phyloP scores from a whole-genome alignment of 1,140 invertebrate genomes.

The Galleria mellonella region DNA sequence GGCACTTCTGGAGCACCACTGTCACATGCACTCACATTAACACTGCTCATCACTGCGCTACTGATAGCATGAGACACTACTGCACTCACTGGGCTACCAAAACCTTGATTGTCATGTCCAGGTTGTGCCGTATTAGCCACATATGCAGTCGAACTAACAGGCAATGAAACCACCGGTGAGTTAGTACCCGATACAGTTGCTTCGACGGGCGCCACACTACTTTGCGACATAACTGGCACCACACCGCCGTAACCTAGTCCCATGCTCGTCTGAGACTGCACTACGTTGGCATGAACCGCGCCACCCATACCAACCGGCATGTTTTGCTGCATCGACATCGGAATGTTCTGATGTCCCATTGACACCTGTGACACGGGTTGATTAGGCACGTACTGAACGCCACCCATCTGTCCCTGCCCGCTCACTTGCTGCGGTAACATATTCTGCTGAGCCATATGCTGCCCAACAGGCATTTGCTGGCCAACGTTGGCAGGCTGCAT shows the following conservation, averaged over 20 bases:
- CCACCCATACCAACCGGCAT: constrained; percentile 65
- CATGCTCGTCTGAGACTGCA: constrained; percentile 69
- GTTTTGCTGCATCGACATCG: constrained; percentile 68
- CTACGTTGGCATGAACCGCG: constrained; percentile 62
- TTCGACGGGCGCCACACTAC: constrained; percentile 60
- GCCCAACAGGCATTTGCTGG: constrained; percentile 58
- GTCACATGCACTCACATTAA: constrained; percentile 66
- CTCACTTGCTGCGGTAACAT: constrained; percentile 62
- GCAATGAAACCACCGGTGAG: constrained; percentile 70
- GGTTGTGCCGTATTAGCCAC: constrained; percentile 47
- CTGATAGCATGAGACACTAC: constrained; percentile 67
- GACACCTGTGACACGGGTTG: constrained; percentile 59
- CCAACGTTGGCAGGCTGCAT: constrained; percentile 65
- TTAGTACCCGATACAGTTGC: constrained; percentile 65
- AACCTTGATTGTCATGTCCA: constrained; percentile 64
- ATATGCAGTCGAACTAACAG: constrained; percentile 62
- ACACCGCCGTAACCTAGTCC: constrained; percentile 60
- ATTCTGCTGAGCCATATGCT: constrained; percentile 62
- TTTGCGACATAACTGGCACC: constrained; percentile 69
- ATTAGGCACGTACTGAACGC: constrained; percentile 66
- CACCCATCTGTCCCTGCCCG: constrained; percentile 54
- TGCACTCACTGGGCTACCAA: constrained; percentile 71
- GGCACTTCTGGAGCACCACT: constrained; percentile 56
- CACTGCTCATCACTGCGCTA: constrained; percentile 64
- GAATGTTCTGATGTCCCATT: constrained; percentile 66